Conservation (phyloP, 1,140 invertebrate species). For the Zaprionus davidi region DNA sequence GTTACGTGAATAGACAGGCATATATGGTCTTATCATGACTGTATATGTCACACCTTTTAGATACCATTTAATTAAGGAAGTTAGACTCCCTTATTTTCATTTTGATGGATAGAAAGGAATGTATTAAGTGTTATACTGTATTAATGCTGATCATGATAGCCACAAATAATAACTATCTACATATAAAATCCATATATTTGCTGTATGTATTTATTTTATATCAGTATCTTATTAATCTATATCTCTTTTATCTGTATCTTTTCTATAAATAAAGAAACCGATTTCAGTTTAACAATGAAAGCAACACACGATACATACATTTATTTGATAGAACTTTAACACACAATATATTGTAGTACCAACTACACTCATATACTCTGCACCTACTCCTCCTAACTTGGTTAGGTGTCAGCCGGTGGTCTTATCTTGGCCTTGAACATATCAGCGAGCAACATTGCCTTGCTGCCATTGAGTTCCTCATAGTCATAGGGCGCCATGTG, state of each 20-base stretch:
- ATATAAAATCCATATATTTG: too few species aligned
- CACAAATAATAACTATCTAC: too few species aligned
- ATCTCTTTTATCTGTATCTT: background rate
- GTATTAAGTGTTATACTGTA: too few species aligned
- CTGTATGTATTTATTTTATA: too few species aligned
- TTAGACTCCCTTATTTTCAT: too few species aligned
- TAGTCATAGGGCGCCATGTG: constrained; percentile 76
- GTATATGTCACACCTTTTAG: too few species aligned
- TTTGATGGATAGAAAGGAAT: too few species aligned
- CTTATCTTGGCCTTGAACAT: constrained; percentile 81
- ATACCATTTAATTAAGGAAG: too few species aligned
- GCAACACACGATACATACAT: constrained; percentile 29
- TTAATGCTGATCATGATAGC: too few species aligned
- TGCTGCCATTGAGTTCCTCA: constrained; percentile 82
- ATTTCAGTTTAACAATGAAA: background rate
- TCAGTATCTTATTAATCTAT: background rate
- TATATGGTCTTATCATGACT: too few species aligned
- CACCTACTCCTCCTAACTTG: background rate
- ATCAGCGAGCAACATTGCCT: constrained; percentile 75
- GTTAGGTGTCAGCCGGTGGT: constrained; percentile 34
- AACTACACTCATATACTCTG: background rate
- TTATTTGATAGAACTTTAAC: constrained; percentile 62
- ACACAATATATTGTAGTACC: too few species aligned
- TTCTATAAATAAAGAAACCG: background rate
- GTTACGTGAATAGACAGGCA: too few species aligned